Evolutionary conservation across 2,888 invertebrate species (phyloP), one percentile per base, ranked within the genome.

Genomic region (Cotesia congregata): DNA sequence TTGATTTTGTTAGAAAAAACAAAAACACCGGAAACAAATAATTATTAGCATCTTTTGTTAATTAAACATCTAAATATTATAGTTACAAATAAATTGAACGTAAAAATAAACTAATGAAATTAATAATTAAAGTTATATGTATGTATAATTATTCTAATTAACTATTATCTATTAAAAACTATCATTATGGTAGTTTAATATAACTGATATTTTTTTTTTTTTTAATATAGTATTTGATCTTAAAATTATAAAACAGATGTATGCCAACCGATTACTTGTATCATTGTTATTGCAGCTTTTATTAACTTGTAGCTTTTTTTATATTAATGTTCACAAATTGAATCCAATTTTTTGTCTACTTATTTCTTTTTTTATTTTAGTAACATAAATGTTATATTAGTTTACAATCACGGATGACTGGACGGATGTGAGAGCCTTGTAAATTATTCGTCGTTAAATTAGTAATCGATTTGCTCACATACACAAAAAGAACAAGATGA

Each of bases 241-340:
- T 86, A 86, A 84, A 85, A 86, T 85, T 86, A 85, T 85, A 85
- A 86, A 86, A 87, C 85, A 85, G 84, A 84, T 85, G 85, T 85
- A 85, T 86, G 84, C 84, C 82, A 81, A 80, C 83, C 79, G 82
- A 83, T 84, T 82, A 67, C 82, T 86, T 77, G 50, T 12, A 81
- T 81, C 83, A 77, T 80, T 78, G 80, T 83, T 84, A 86, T 85
- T 86, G 86, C 86, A 87, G 84, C 83, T 83, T 81, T 84, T 80
- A 78, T 75, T 86, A 87, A 84, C 83, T 83, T 81, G 83, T 80
- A 79, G 73, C 65, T 76, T 77, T 65, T 68, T n/a, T n/a, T n/a
- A n/a, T 68, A 38, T 69, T 62, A n/a, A 75, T 61, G 78, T 72
- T 77, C 64, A 62, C 74, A 72, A 72, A 79, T 70, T 78, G 77